A percentile compares a stretch with the other conserved stretches of the same genome.
Conservation (phyloP, 1,140 invertebrate species). For the Cecropterus lyciades region DNA sequence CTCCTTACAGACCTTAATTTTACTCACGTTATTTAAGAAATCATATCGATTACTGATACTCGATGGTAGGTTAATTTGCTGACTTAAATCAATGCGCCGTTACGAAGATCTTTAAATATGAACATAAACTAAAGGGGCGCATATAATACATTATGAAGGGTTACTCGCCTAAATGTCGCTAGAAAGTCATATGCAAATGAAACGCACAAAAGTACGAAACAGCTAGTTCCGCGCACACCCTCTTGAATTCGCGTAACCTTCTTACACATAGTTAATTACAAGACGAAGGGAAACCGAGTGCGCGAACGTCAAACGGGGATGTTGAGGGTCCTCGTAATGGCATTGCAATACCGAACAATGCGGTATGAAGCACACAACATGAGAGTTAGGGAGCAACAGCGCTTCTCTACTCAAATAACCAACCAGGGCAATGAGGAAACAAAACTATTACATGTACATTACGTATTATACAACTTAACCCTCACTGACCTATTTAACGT, state of each 20-base stretch:
- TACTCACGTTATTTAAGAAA: conserved; percentile 2
- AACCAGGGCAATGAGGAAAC: neutral
- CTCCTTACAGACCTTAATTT: neutral
- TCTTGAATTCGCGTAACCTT: conserved; percentile 41
- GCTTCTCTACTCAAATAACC: conserved; percentile 8
- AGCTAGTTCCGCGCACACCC: conserved; percentile 20
- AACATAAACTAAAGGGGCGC: neutral
- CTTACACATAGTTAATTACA: conserved; percentile 39
- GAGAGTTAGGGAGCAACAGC: conserved; percentile 26
- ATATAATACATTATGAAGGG: conserved; percentile 9
- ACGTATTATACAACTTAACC: neutral
- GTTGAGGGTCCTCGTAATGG: conserved; percentile 57
- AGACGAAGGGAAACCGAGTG: conserved; percentile 45
- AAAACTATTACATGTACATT: neutral
- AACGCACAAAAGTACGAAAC: conserved; percentile 20
- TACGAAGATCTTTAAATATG: conserved; percentile 3
- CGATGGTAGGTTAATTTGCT: conserved; percentile 9
- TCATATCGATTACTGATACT: neutral
- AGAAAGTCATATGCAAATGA: conserved; percentile 16
- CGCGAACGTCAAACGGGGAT: conserved; percentile 71
- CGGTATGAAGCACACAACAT: conserved; percentile 61
- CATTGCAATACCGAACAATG: conserved; percentile 69
- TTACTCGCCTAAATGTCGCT: conserved; percentile 13
- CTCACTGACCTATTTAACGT: neutral
- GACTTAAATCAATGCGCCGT: conserved; percentile 10